Evolutionary conservation across 2,797 vertebrate species (phyloP), one percentile per base, ranked within the genome.

Genomic region (Lacerta agilis): DNA sequence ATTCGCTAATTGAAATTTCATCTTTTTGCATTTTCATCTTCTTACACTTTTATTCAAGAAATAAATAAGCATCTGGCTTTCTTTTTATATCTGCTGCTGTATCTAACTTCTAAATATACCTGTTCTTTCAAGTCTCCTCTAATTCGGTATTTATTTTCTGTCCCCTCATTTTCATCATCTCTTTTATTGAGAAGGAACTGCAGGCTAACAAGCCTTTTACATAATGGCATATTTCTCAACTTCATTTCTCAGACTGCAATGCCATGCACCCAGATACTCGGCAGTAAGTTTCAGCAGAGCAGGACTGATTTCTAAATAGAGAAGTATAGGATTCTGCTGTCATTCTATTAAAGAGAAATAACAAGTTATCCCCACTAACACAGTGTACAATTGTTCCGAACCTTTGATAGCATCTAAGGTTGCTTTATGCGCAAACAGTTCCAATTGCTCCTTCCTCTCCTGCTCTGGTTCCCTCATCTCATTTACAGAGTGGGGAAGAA

Each of bases 391-490:
- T 82, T 76, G 76, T 86, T 49, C 27, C 41, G 45, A 85, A 80
- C 75, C 41, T 17, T 64, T 27, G 66, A 49, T 73, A 71, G 73
- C 82, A 79, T 73, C 38, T 55, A 66, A 55, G 38, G 55, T 88
- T 79, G 38, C 38, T 88, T 84, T 83, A 79, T 91, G 90, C 49
- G 1, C 92, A 92, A 95, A 90, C 92, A 93, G 93, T 95, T 88
- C 87, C 66, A 91, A 81, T 89, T 86, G 82, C 90, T 94, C 88
- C 58, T 92, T 85, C 82, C 45, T 89, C 0, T 1, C 92, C 87
- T 91, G 29, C 18, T 89, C 83, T 1, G 0, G 88, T 79, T 66
- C 0, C 1, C 84, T 86, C 17, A 64, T 86, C 10, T 93, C 87
- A 79, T 73, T 41, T 77, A 41, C 66, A 67, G 33, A 69, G n/a